A percentile compares a stretch with the other conserved stretches of the same genome.
phyloP scores from a whole-genome alignment of 1,140 invertebrate species.

The Drosophila repletoides region DNA sequence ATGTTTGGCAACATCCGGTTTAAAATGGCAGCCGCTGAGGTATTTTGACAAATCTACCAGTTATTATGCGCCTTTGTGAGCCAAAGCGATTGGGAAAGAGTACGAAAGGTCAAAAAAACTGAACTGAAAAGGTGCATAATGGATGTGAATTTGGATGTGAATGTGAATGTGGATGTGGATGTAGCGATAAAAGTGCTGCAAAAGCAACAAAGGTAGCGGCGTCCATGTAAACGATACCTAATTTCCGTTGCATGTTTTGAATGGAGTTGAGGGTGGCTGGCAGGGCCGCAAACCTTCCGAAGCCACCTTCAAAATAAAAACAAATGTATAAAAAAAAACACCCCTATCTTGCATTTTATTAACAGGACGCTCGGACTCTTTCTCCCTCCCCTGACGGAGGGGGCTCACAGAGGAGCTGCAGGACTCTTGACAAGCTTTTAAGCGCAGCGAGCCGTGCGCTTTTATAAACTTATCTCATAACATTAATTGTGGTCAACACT shows the following conservation, averaged over 20 bases:
- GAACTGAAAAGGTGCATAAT: constrained; percentile 54
- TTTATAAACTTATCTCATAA: constrained; percentile 81
- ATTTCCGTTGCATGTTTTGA: constrained; percentile 62
- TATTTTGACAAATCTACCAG: constrained; percentile 73
- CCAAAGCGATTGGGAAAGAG: background rate
- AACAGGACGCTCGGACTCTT: constrained; percentile 30
- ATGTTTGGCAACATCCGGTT: constrained; percentile 76
- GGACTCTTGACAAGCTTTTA: constrained; percentile 32
- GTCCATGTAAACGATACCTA: constrained; percentile 75
- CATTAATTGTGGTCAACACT: constrained; percentile 82
- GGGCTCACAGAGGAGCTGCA: background rate
- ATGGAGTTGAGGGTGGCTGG: background rate
- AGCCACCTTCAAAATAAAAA: background rate
- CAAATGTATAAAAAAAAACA: background rate
- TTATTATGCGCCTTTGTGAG: constrained; percentile 54
- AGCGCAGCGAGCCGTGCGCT: constrained; percentile 55
- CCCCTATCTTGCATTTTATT: constrained; percentile 66
- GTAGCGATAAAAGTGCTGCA: constrained; percentile 25
- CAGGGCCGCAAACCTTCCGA: background rate
- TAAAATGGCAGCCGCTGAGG: constrained; percentile 69
- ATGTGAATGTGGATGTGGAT: background rate
- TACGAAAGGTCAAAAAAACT: constrained; percentile 15
- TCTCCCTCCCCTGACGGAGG: no score
- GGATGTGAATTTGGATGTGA: constrained; percentile 51
- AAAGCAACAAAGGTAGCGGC: constrained; percentile 30